Percentiles rank a stretch among this genome's conserved stretches.
These are phyloP conservation scores for Aricia agestis DNA, from an alignment of 1,140 invertebrate genomes.

Conservation along the genomic window DNA sequence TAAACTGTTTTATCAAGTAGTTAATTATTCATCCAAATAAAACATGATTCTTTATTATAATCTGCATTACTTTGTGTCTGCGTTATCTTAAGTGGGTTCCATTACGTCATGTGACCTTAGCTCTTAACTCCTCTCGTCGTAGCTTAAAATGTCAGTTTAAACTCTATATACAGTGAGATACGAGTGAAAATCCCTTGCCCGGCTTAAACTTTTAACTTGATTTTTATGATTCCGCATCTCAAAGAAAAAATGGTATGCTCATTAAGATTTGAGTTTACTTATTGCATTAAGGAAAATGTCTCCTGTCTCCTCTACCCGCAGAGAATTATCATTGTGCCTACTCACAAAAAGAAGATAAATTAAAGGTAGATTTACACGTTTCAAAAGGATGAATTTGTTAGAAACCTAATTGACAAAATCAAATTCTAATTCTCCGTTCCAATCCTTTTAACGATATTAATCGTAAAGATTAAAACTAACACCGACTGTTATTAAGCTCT, in stretches of 20 bases:
- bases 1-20: not conserved
- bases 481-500: not conserved
- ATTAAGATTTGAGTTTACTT: not conserved
- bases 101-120: conserved; percentile 14
- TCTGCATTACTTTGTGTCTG: conserved; percentile 13
- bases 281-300: conserved; percentile 1
- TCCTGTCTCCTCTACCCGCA: not conserved
- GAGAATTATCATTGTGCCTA: not conserved
- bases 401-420: conserved; percentile 39
- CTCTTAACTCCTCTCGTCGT: conserved; percentile 1
- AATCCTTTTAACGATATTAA: conserved; percentile 24
- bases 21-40: conserved; percentile 6
- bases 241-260: not conserved
- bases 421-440: conserved; percentile 33
- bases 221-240: not conserved
- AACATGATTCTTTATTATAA: conserved; percentile 9
- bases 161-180: not conserved
- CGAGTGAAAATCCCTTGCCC: not conserved
- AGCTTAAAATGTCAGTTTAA: not conserved
- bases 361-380: not conserved
- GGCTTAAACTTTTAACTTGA: not conserved
- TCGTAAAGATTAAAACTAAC: not conserved
- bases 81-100: conserved; percentile 3
- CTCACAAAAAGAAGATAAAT: too few species aligned
- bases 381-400: conserved; percentile 31